Evolutionary conservation across 2,888 invertebrate species (phyloP), one percentile per base, ranked within the genome.

Genomic region (Graphium colonna): DNA sequence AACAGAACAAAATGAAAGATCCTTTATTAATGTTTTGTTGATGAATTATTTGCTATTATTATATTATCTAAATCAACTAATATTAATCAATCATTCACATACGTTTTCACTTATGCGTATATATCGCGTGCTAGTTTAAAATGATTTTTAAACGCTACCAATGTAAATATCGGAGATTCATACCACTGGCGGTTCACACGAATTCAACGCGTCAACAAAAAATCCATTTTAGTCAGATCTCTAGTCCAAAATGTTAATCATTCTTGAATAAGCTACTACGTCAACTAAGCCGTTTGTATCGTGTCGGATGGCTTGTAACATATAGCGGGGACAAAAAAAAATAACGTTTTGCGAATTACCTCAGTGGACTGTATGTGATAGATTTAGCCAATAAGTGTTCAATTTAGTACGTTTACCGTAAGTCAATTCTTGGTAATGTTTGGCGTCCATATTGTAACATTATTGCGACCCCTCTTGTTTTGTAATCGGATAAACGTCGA

Each of bases 331-430:
- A 43, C 33, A 67, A 67, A 68, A 65, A n/a, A n/a, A 21, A 70
- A 72, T 72, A 81, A 79, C 74, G 76, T 77, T 78, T 72, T 82
- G 77, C 82, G 70, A 77, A 83, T 80, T 84, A 88, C 87, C 87
- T 88, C 88, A 85, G 81, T 81, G 83, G 78, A 82, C 80, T 82
- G 73, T 82, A 81, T 88, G 87, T 88, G 86, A 87, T 88, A 87
- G 84, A 79, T 82, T 81, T 88, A 88, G 87, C 87, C 87, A 77
- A 76, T 89, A 88, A 86, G 88, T 89, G 88, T 89, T 88, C 88
- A 87, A 77, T 78, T 75, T 80, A 82, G 72, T 79, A 79, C 70
- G 71, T 79, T 80, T 74, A 71, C 68, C 70, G 62, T 82, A 82
- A 79, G 86, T 87, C 80, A 86, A 84, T 84, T 86, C 74, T 71